Base-by-base conservation (phyloP, 2,888 invertebrate genomes). In the Dynastes grantii region DNA sequence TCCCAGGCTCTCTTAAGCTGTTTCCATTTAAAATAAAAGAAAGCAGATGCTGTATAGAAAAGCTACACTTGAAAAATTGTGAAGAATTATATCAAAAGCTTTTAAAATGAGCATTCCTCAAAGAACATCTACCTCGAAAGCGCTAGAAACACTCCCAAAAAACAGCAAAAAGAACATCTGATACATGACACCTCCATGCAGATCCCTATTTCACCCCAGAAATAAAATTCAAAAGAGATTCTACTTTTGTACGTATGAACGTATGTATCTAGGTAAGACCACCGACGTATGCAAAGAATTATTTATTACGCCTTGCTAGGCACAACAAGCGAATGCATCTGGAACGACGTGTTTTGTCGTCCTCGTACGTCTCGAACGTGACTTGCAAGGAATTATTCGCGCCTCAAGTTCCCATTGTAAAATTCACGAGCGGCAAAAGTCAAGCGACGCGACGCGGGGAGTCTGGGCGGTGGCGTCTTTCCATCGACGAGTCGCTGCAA, bases 401-500 rank as follows among this genome's bases (percentile, higher is more conserved):
- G 22, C 29, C 22, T 27, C 61, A 27, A 9, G 29, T 27, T 61
- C 11, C 27, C 61, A 61, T 61, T 61, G 61, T 61, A 61, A 61
- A 61, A 61, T 61, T 61, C 61, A 61, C 27, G 61, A 61, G 27
- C 8, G 29, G 29, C 61, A 61, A 27, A 61, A 61, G 61, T 61
- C 29, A 22, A 61, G 22, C 61, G 61, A 27, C 9, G 22, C 61
- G 61, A 27, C 9, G 27, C 29, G 16, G 11, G 8, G 22, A 1
- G 11, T 2, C 29, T 2, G 61, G 29, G 27, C 27, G 32, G 32
- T 22, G 27, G 27, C n/a, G 29, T 29, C 22, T 22, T 22, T n/a
- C 22, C 55, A 3, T 61, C 61, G 8, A 16, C 16, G n/a, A n/a
- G 53, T n/a, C 1, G 5, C 16, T 2, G 53, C 53, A 53, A 53